Evolutionary conservation across 2,888 invertebrate genomes (phyloP).

Genomic region (Macropis europaea): DNA sequence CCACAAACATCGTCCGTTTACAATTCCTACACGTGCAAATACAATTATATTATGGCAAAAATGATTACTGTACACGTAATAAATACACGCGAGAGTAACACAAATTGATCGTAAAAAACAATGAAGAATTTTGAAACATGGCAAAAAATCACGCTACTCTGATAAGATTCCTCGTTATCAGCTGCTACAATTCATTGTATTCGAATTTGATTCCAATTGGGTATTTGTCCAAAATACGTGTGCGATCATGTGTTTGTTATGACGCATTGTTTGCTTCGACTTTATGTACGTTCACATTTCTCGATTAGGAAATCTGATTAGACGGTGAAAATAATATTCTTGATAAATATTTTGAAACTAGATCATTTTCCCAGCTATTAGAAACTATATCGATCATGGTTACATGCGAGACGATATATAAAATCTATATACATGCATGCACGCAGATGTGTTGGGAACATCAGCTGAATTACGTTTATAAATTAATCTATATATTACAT

Average conservation of each 20-base stretch:
- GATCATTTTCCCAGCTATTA: too few species aligned
- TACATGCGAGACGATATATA: too few species aligned
- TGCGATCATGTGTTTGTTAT: not conserved
- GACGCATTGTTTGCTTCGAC: slow-evolving; percentile 30
- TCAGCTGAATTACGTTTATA: too few species aligned
- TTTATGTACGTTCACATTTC: not conserved
- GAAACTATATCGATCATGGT: too few species aligned
- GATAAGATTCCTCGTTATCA: slow-evolving; percentile 30
- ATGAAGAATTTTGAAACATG: not conserved
- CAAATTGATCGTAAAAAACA: not conserved
- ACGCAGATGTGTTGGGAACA: too few species aligned
- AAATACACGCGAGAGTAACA: not conserved
- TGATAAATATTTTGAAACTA: not conserved
- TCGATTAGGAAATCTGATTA: not conserved
- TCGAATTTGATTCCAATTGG: not conserved
- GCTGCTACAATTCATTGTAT: slow-evolving; percentile 7
- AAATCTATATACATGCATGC: too few species aligned
- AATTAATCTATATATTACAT: too few species aligned
- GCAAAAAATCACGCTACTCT: not conserved
- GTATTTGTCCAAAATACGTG: not conserved
- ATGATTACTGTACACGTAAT: not conserved
- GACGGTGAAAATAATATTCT: not conserved
- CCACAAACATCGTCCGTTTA: not conserved
- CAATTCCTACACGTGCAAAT: not conserved
- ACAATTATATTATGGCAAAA: not conserved